Percentiles rank a stretch among this genome's conserved stretches.
Conservation (phyloP, 2,797 vertebrate species). For the Darevskia nairensis region DNA sequence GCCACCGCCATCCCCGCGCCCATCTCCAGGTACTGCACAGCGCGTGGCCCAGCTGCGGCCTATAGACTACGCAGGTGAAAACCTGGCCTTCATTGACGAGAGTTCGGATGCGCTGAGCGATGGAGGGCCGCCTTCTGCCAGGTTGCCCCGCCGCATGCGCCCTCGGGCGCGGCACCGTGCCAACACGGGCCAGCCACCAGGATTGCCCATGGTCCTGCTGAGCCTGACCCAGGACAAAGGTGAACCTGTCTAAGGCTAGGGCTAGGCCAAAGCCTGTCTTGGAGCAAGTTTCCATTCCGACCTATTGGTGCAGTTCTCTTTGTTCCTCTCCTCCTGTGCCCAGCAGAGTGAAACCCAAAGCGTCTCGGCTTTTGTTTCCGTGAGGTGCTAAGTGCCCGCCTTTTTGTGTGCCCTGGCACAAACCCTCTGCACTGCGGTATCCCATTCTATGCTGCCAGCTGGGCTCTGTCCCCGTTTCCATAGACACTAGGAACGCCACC, state of each 20-base stretch:
- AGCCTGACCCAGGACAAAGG: conserved; percentile 77
- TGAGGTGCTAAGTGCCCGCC: conserved; percentile 14
- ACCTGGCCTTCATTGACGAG: conserved; percentile 92
- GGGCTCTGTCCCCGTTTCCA: not conserved
- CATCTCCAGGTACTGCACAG: conserved; percentile 26
- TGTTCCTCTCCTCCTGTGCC: not conserved
- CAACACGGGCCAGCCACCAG: conserved; percentile 28
- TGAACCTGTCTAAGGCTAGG: conserved; percentile 65
- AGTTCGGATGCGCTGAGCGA: conserved; percentile 90
- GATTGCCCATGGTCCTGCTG: conserved; percentile 53
- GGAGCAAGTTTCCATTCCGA: not conserved
- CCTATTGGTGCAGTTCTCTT: not conserved
- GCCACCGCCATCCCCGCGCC: conserved; percentile 29
- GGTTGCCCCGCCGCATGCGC: conserved; percentile 45
- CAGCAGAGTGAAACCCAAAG: not conserved
- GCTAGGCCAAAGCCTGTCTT: too few relatives aligned
- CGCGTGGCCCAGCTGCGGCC: conserved; percentile 65
- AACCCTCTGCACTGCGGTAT: not conserved
- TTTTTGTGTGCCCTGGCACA: not conserved
- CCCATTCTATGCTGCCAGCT: not conserved
- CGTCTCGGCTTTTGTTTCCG: not conserved
- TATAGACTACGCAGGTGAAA: conserved; percentile 89
- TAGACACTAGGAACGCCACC: too few relatives aligned
- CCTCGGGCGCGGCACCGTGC: conserved; percentile 38
- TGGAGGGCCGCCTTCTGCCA: conserved; percentile 53